Evolutionary conservation across 1,140 invertebrate species (phyloP).

Genomic region (Ganaspis sp.): DNA sequence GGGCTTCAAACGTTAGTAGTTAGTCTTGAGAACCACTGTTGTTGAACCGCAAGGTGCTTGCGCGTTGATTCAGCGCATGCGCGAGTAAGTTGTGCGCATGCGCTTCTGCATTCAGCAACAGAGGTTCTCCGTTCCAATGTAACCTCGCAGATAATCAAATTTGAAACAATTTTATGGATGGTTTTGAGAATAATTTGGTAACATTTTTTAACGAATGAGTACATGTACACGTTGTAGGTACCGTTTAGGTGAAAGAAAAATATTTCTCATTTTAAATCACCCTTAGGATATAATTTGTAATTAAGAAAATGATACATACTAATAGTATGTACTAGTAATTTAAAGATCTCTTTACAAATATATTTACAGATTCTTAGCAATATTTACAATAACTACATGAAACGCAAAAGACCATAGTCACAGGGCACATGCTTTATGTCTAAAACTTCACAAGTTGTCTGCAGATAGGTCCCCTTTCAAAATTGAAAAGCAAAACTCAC

Average conservation of each 20-base stretch:
- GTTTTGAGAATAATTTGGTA: too few species aligned
- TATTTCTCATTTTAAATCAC: background rate
- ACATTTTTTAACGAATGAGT: background rate
- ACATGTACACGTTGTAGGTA: background rate
- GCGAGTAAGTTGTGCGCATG: too few species aligned
- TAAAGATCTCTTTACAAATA: constrained; percentile 23
- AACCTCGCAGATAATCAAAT: too few species aligned
- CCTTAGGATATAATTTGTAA: constrained; percentile 15
- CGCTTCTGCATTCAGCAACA: too few species aligned
- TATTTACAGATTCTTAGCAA: constrained; percentile 13
- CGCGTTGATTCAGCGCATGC: too few species aligned
- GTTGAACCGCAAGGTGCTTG: too few species aligned
- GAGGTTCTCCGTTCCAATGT: too few species aligned
- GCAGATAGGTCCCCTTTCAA: background rate
- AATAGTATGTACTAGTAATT: background rate
- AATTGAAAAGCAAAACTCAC: background rate
- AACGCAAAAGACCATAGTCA: constrained; percentile 16
- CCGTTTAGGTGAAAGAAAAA: constrained; percentile 10
- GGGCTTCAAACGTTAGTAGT: background rate
- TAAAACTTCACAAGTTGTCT: constrained; percentile 22
- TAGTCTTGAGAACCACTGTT: background rate
- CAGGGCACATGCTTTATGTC: constrained; percentile 19
- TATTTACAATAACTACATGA: constrained; percentile 19
- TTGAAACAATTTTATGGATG: too few species aligned
- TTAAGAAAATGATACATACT: background rate